A percentile compares a stretch with the other conserved stretches of the same genome.
Conservation (phyloP, 2,113 vertebrate species). For the Epinephelus lanceolatus region DNA sequence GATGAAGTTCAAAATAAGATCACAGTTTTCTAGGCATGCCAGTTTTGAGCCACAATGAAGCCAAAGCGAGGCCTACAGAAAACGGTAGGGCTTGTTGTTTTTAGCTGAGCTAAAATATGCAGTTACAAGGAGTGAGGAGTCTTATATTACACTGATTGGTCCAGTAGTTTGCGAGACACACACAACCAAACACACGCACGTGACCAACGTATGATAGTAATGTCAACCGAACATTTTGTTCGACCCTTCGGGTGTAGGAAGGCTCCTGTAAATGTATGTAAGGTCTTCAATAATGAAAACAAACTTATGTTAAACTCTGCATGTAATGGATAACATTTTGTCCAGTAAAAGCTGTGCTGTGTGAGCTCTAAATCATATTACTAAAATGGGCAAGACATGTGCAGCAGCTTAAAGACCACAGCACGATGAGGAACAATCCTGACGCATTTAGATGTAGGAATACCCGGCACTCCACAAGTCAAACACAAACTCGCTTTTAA, state of each 20-base stretch:
- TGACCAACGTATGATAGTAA: not conserved
- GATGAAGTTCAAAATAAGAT: too few species aligned
- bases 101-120: too few species aligned
- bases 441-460: slow-evolving; percentile 42
- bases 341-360: not conserved
- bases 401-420: slow-evolving; percentile 16
- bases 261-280: not conserved
- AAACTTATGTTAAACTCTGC: too few species aligned
- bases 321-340: not conserved
- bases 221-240: not conserved
- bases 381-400: not conserved
- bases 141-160: too few species aligned
- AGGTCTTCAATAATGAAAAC: too few species aligned
- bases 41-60: too few species aligned
- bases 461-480: slow-evolving; percentile 35
- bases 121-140: too few species aligned
- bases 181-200: too few species aligned
- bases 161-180: too few species aligned
- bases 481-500: slow-evolving; percentile 56
- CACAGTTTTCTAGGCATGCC: too few species aligned
- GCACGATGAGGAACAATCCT: slow-evolving; percentile 19
- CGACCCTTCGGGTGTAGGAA: not conserved
- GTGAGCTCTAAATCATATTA: not conserved
- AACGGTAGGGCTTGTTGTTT: too few species aligned
- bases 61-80: too few species aligned